Evolutionary conservation across 2,888 invertebrate genomes (phyloP).

Genomic region (Trypoxylon attenuatum): DNA sequence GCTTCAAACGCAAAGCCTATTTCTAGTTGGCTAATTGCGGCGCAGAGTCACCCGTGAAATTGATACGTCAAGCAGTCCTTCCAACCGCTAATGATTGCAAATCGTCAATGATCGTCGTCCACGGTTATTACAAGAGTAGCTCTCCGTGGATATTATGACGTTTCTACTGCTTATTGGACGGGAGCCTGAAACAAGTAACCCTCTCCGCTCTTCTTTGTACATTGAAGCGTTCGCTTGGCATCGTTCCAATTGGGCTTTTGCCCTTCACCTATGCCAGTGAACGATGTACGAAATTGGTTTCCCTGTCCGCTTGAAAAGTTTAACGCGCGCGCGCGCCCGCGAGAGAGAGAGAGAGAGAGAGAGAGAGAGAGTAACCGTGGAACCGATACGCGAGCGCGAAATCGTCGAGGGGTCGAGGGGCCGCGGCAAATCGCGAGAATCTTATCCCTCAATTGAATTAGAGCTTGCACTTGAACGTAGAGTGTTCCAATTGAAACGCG

Average conservation of each 20-base stretch:
- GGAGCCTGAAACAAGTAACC: slow-evolving; percentile 33
- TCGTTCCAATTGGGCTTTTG: slow-evolving; percentile 71
- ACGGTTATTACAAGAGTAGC: slow-evolving; percentile 14
- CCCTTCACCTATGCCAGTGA: slow-evolving; percentile 72
- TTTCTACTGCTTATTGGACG: slow-evolving; percentile 39
- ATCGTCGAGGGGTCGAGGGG: background rate
- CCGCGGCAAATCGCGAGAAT: background rate
- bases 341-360: slow-evolving; percentile 8
- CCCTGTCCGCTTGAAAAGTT: slow-evolving; percentile 55
- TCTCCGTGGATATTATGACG: slow-evolving; percentile 39
- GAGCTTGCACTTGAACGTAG: too few species aligned
- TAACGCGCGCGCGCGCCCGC: slow-evolving; percentile 27
- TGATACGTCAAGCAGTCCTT: slow-evolving; percentile 10
- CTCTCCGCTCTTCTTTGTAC: slow-evolving; percentile 58
- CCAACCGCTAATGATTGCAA: slow-evolving; percentile 21
- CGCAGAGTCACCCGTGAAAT: background rate
- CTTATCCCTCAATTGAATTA: slow-evolving; percentile 1
- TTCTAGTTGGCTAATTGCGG: background rate
- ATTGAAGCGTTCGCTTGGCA: slow-evolving; percentile 69
- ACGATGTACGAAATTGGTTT: slow-evolving; percentile 70
- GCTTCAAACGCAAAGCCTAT: too few species aligned
- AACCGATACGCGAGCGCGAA: background rate
- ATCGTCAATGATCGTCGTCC: slow-evolving; percentile 35
- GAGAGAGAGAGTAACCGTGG: slow-evolving; percentile 6
- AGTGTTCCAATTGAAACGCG: too few species aligned